Conservation (phyloP, 2,797 vertebrate genomes). For the Hypotaenidia okinawae region DNA sequence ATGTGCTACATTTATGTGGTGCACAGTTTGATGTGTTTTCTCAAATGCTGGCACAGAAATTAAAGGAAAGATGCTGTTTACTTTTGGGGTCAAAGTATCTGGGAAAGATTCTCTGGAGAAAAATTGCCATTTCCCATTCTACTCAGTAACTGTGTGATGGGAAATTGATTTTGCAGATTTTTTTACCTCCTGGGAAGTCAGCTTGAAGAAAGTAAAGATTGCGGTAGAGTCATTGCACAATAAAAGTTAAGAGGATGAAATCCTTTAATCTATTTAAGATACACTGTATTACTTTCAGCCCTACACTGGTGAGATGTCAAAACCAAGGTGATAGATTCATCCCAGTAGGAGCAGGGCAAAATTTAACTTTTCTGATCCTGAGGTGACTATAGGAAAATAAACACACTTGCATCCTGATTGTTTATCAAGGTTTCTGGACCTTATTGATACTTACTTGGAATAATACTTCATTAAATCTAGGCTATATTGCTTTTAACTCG, state of each 20-base stretch:
- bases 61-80: conserved; percentile 1
- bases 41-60: neutral
- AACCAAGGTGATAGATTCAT: neutral
- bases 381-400: neutral
- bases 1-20: neutral
- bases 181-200: neutral
- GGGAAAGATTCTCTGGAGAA: neutral
- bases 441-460: neutral
- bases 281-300: neutral
- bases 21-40: neutral
- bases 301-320: neutral
- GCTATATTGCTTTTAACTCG: neutral
- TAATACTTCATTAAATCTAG: neutral
- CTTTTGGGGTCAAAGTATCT: conserved; percentile 1
- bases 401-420: neutral
- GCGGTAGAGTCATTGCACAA: neutral
- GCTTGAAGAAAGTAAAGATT: neutral
- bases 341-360: neutral
- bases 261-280: neutral
- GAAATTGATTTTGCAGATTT: conserved; percentile 33
- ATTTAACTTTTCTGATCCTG: neutral
- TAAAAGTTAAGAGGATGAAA: neutral
- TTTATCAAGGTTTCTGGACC: neutral
- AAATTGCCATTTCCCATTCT: neutral
- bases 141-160: neutral